Percentiles rank a stretch among this genome's conserved stretches.
Evolutionary conservation across 2,113 vertebrate genomes (phyloP).

Genomic region (Lampris incognitus): DNA sequence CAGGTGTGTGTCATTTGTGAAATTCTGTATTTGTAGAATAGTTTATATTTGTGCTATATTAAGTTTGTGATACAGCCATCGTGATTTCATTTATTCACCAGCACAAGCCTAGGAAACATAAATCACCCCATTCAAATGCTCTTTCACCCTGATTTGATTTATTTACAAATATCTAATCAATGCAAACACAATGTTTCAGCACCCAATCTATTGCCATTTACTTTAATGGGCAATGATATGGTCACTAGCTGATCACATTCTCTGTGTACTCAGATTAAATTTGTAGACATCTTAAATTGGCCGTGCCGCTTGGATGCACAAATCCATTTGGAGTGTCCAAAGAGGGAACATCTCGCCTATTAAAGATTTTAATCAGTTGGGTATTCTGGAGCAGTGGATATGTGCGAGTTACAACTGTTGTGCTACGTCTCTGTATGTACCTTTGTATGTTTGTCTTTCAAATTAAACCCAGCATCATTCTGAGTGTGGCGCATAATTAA

Average conservation of each 20-base stretch:
- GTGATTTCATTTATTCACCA: not conserved
- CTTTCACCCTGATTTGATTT: constrained; percentile 6
- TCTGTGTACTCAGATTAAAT: constrained; percentile 32
- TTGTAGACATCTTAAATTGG: constrained; percentile 44
- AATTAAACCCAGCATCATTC: constrained; percentile 37
- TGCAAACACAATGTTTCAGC: not conserved
- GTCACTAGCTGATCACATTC: constrained; percentile 33
- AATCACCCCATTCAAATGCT: constrained; percentile 3
- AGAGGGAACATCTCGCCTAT: constrained; percentile 56
- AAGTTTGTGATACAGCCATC: not conserved
- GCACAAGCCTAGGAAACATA: not conserved
- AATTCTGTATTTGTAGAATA: not conserved
- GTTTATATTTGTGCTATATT: no score
- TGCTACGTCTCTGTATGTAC: constrained; percentile 7
- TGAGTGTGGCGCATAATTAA: constrained; percentile 45
- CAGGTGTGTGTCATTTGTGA: constrained; percentile 28
- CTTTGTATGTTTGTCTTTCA: constrained; percentile 33
- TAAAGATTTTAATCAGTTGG: constrained; percentile 54
- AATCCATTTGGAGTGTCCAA: constrained; percentile 60
- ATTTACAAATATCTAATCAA: constrained; percentile 1
- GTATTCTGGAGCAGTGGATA: constrained; percentile 23
- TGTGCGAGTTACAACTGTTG: constrained; percentile 31
- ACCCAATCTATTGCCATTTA: constrained; percentile 11
- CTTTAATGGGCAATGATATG: constrained; percentile 28
- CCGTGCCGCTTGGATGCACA: constrained; percentile 44